These are phyloP conservation scores for Perodicticus potto DNA, from an alignment of 2,797 vertebrate species.

Conservation along the genomic window DNA sequence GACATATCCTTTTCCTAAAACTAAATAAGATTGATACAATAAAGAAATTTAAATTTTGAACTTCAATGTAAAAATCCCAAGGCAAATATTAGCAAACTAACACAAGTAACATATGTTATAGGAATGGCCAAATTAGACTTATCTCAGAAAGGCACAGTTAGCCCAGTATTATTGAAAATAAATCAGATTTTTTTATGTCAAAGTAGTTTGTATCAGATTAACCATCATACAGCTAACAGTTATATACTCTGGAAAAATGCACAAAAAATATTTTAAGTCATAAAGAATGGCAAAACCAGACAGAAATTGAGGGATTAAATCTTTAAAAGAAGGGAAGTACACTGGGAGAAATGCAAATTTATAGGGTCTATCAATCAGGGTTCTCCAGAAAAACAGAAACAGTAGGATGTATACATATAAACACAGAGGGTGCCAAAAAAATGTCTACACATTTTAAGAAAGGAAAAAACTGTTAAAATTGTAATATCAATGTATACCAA, in stretches of 20 bases:
- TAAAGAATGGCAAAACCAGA: neutral
- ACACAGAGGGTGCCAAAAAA: neutral
- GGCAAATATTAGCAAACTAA: constrained; percentile 20
- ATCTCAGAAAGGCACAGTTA: neutral
- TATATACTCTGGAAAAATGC: neutral
- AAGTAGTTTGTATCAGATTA: neutral
- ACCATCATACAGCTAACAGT: neutral
- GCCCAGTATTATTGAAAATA: neutral
- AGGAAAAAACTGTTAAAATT: too few species aligned
- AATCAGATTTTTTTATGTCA: neutral
- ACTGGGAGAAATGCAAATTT: neutral
- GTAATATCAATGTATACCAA: too few species aligned
- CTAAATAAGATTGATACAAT: neutral
- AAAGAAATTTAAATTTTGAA: neutral
- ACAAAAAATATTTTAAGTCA: neutral
- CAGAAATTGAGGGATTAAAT: neutral
- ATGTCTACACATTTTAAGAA: too few species aligned
- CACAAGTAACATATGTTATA: neutral
- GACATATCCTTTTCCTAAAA: neutral
- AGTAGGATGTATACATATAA: too few species aligned
- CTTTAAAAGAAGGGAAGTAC: neutral
- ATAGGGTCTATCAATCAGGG: neutral
- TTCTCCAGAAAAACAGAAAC: neutral
- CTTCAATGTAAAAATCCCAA: neutral
- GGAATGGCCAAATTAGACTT: neutral